Percentiles rank a stretch among this genome's conserved stretches.
These are phyloP conservation scores for Labrus mixtus DNA, from an alignment of 2,113 vertebrate genomes.

Conservation along the genomic window DNA sequence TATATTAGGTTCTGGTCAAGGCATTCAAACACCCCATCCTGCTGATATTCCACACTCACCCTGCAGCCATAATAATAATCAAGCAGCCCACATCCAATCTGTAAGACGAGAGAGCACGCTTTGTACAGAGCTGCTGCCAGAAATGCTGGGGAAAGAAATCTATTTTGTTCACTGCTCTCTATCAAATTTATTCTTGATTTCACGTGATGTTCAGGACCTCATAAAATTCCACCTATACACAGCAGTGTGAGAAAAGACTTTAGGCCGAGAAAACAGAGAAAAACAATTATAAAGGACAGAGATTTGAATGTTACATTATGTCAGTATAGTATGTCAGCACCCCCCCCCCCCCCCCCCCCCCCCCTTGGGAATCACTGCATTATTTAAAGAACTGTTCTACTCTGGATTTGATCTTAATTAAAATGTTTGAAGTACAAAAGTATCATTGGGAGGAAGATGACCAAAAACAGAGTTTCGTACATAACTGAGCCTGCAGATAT, in stretches of 20 bases:
- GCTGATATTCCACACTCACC: conserved; percentile 17
- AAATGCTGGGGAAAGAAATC: conserved; percentile 10
- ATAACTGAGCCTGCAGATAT: too few species aligned
- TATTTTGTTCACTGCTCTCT: background rate
- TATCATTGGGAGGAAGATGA: too few species aligned
- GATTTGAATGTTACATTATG: too few species aligned
- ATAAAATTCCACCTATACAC: background rate
- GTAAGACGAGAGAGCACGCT: conserved; percentile 16
- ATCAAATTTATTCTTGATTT: conserved; percentile 22
- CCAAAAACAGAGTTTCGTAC: too few species aligned
- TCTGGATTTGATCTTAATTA: too few species aligned
- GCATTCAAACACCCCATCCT: conserved; percentile 2
- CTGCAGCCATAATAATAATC: conserved; percentile 34
- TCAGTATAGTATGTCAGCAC: too few species aligned
- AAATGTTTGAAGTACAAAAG: too few species aligned
- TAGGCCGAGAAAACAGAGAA: too few species aligned
- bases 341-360: too few species aligned
- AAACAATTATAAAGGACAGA: too few species aligned
- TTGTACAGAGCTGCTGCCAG: conserved; percentile 14
- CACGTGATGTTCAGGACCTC: conserved; percentile 24
- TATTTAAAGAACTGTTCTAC: too few species aligned
- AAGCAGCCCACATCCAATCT: conserved; percentile 10
- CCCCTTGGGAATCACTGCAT: too few species aligned
- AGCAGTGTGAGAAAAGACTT: background rate
- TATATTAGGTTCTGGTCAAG: background rate